A percentile compares a stretch with the other conserved stretches of the same genome.
Conservation (phyloP, 2,113 vertebrate genomes). For the Gorsachius goisagi region DNA sequence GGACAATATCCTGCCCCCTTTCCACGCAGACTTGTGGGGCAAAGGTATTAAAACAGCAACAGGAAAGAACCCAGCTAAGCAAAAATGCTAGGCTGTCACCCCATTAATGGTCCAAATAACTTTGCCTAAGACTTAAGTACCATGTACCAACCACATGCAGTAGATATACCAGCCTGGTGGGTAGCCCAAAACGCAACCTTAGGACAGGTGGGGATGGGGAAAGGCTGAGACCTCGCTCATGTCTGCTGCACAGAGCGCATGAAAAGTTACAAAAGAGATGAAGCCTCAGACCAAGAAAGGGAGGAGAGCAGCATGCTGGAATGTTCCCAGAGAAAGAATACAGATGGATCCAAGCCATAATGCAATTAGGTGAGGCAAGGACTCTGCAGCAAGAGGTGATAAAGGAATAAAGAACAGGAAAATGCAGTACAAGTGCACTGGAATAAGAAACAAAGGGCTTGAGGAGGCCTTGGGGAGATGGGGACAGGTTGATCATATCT, state of each 20-base stretch:
- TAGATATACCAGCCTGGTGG: background rate
- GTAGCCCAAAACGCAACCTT: background rate
- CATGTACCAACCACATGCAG: background rate
- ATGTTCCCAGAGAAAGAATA: conserved; percentile 20
- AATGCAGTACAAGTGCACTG: background rate
- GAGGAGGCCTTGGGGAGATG: background rate
- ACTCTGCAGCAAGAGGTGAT: conserved; percentile 38
- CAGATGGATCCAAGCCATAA: conserved; percentile 26
- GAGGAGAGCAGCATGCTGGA: conserved; percentile 4
- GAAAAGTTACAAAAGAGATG: background rate
- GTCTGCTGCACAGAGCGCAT: background rate
- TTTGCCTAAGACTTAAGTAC: background rate
- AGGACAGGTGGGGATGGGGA: background rate
- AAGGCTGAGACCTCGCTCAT: background rate
- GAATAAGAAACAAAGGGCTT: background rate
- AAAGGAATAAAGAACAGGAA: conserved; percentile 15
- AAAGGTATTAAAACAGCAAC: background rate
- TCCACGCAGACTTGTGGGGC: background rate
- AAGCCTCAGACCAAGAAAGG: background rate
- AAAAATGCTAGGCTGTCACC: background rate
- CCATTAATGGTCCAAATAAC: background rate
- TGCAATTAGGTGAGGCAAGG: conserved; percentile 35
- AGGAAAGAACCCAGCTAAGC: background rate
- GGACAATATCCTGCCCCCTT: background rate
- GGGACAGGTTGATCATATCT: background rate